Evolutionary conservation across 2,113 vertebrate species (phyloP).

Genomic region (Calonectris borealis): DNA sequence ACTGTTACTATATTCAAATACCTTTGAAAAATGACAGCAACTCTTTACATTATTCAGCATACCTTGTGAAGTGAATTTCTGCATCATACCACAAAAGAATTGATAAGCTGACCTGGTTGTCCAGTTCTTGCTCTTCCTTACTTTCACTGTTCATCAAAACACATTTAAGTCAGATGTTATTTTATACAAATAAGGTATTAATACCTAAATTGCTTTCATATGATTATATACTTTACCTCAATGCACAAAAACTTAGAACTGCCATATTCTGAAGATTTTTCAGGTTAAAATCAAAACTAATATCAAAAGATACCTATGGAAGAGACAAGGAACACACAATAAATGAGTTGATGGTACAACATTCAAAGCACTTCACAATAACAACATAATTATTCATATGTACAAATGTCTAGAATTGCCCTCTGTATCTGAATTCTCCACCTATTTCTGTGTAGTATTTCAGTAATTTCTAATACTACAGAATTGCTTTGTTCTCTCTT

Average conservation of each 20-base stretch:
- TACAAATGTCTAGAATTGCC: not conserved
- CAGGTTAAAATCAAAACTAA: conserved; percentile 84
- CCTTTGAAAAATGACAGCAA: not conserved
- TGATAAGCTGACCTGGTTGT: conserved; percentile 75
- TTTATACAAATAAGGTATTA: not conserved
- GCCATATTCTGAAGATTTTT: conserved; percentile 74
- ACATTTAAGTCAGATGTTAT: not conserved
- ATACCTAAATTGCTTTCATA: not conserved
- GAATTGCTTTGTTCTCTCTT: not conserved
- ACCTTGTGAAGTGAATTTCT: conserved; percentile 82
- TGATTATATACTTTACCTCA: conserved; percentile 72
- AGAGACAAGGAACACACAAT: not conserved
- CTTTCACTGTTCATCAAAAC: conserved; percentile 73
- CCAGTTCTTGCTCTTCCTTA: conserved; percentile 68
- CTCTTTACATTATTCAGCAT: not conserved
- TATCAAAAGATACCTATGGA: conserved; percentile 76
- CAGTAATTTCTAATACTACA: not conserved
- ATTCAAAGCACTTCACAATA: not conserved
- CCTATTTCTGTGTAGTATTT: too few species aligned
- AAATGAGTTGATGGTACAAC: not conserved
- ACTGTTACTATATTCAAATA: not conserved
- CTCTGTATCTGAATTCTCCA: not conserved
- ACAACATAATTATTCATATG: not conserved
- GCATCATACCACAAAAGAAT: conserved; percentile 80
- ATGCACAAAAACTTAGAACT: conserved; percentile 73